Conservation (phyloP, 1,140 invertebrate species). For the Aradophagus sp. region DNA sequence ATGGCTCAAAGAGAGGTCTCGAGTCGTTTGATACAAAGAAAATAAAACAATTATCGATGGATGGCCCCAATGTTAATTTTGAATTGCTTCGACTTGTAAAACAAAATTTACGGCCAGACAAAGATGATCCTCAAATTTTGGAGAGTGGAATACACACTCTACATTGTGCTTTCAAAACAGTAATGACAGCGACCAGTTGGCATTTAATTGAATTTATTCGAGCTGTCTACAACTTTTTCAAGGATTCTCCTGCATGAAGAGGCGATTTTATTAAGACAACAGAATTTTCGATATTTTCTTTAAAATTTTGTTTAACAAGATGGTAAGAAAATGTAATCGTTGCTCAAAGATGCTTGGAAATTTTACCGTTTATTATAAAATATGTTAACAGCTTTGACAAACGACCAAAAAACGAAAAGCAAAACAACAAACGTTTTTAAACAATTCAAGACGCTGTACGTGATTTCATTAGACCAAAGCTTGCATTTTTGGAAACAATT, state of each 20-base stretch:
- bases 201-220: conserved; percentile 28
- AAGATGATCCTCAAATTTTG: conserved; percentile 12
- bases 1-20: conserved; percentile 2
- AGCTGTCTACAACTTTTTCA: conserved; percentile 18
- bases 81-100: conserved; percentile 11
- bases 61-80: conserved; percentile 25
- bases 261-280: conserved; percentile 9
- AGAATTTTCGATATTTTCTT: conserved; percentile 20
- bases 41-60: conserved; percentile 21
- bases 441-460: conserved; percentile 24
- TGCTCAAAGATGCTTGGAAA: conserved; percentile 28
- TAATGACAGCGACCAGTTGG: conserved; percentile 29
- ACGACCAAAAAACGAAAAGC: conserved; percentile 14
- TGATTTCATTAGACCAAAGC: conserved; percentile 46
- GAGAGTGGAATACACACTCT: conserved; percentile 13
- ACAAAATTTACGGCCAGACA: conserved; percentile 1
- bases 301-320: conserved; percentile 51
- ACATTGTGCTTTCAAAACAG: conserved; percentile 15
- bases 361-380: conserved; percentile 31
- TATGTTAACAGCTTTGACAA: conserved; percentile 13
- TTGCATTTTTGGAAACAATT: conserved; percentile 54
- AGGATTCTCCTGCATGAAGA: conserved; percentile 10
- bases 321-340: conserved; percentile 54
- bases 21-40: neutral
- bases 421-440: conserved; percentile 23